phyloP scores from a whole-genome alignment of 2,888 invertebrate species.

The Andrena chrysosceles region DNA sequence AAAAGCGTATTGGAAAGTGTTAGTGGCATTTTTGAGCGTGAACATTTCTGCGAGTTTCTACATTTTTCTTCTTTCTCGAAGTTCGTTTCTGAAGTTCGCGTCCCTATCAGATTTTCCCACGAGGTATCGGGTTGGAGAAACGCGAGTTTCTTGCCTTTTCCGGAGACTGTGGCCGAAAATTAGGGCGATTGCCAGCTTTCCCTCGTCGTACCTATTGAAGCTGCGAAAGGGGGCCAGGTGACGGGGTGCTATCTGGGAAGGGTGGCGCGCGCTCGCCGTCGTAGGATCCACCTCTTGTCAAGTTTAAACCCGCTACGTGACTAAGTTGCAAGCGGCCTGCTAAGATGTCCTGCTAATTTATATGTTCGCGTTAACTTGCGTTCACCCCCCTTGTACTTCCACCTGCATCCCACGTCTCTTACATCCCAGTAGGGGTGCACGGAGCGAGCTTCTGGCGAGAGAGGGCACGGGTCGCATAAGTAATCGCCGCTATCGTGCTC shows the following conservation, averaged over 20 bases:
- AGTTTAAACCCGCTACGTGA: constrained; percentile 84
- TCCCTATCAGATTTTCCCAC: neutral
- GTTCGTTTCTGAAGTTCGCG: neutral
- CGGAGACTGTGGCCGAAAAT: constrained; percentile 48
- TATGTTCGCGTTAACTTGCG: constrained; percentile 84
- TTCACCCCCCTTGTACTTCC: constrained; percentile 62
- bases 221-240: constrained; percentile 65
- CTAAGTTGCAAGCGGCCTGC: constrained; percentile 85
- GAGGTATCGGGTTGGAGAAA: no score
- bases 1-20: no score
- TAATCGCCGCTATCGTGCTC: constrained; percentile 82
- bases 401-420: constrained; percentile 66
- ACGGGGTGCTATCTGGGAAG: constrained; percentile 62
- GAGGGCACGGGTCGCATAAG: constrained; percentile 83
- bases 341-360: constrained; percentile 85
- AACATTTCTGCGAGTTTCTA: no score
- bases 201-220: constrained; percentile 47
- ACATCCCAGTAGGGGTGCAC: constrained; percentile 59
- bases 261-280: constrained; percentile 62
- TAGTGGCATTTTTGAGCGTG: no score
- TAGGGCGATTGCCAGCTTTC: constrained; percentile 46
- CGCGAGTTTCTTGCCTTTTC: neutral
- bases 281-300: constrained; percentile 83
- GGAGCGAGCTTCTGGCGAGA: constrained; percentile 80
- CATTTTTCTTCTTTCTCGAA: no score